phyloP scores from a whole-genome alignment of 1,140 invertebrate genomes.

The Dendrolimus punctatus region DNA sequence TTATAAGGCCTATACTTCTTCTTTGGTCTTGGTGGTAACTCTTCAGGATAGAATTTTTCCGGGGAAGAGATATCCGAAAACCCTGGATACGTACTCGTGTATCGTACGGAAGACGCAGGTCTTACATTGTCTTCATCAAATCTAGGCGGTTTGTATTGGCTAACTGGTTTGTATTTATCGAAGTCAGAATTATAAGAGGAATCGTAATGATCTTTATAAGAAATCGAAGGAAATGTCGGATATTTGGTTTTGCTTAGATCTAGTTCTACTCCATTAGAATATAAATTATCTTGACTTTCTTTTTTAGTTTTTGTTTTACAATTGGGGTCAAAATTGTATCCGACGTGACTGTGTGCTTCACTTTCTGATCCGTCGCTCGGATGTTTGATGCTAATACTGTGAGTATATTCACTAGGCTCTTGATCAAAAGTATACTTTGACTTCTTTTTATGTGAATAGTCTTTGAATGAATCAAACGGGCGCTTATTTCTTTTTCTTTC shows the following conservation, averaged over 20 bases:
- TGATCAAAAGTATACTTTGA: conserved; percentile 39
- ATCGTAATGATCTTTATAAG: conserved; percentile 37
- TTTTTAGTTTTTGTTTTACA: conserved; percentile 57
- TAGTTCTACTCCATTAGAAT: conserved; percentile 29
- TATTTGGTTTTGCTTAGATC: conserved; percentile 47
- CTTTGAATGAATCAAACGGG: conserved; percentile 14
- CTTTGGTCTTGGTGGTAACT: conserved; percentile 39
- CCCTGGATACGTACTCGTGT: conserved; percentile 25
- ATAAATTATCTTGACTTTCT: conserved; percentile 31
- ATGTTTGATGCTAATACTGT: conserved; percentile 56
- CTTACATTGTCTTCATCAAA: conserved; percentile 29
- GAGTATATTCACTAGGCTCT: conserved; percentile 51
- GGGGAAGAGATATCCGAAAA: conserved; percentile 32
- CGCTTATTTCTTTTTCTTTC: conserved; percentile 14
- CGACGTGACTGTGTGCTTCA: conserved; percentile 42
- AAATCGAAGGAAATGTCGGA: conserved; percentile 27
- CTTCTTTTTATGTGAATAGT: conserved; percentile 28
- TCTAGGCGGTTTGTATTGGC: conserved; percentile 26
- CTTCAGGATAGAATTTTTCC: conserved; percentile 42
- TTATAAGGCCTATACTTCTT: conserved; percentile 49
- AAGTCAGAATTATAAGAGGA: conserved; percentile 38
- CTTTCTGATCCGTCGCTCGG: conserved; percentile 39
- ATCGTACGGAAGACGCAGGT: conserved; percentile 29
- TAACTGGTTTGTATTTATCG: conserved; percentile 28
- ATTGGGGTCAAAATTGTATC: conserved; percentile 44